These are phyloP conservation scores for Podarcis cretensis DNA, from an alignment of 2,113 vertebrate genomes.

Conservation along the genomic window DNA sequence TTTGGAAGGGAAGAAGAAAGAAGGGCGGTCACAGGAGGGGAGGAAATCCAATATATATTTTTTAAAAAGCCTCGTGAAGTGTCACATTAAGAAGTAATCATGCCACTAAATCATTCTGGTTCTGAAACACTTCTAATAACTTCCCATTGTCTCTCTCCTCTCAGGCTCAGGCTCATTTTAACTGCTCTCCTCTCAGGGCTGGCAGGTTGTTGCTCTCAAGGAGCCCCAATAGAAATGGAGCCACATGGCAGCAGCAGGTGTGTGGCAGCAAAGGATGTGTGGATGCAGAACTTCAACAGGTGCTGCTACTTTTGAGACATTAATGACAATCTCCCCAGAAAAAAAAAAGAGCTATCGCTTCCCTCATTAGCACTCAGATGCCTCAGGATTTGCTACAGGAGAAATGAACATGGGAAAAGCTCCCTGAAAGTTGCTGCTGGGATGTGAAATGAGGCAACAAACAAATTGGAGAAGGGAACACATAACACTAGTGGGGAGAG, in stretches of 20 bases:
- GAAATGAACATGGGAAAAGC: neutral
- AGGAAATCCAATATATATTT: slow-evolving; percentile 64
- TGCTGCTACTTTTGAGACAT: slow-evolving; percentile 9
- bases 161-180: slow-evolving; percentile 41
- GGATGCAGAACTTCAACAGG: neutral
- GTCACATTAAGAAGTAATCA: slow-evolving; percentile 72
- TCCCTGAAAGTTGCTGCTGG: neutral
- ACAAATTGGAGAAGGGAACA: neutral
- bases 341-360: neutral
- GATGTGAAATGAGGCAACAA: neutral
- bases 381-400: neutral
- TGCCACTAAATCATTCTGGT: slow-evolving; percentile 59
- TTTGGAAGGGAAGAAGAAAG: slow-evolving; percentile 60
- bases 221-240: slow-evolving; percentile 24
- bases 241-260: rapidly evolving
- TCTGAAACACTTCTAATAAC: slow-evolving; percentile 56
- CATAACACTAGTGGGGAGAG: neutral
- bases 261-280: neutral
- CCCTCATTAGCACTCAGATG: neutral
- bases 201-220: slow-evolving; percentile 53
- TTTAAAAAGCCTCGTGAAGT: slow-evolving; percentile 44
- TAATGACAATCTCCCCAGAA: slow-evolving; percentile 4
- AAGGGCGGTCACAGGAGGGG: neutral
- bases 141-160: slow-evolving; percentile 48
- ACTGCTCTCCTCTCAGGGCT: slow-evolving; percentile 14